Conservation (phyloP, 2,888 invertebrate genomes). For the Alloplasta piceator region DNA sequence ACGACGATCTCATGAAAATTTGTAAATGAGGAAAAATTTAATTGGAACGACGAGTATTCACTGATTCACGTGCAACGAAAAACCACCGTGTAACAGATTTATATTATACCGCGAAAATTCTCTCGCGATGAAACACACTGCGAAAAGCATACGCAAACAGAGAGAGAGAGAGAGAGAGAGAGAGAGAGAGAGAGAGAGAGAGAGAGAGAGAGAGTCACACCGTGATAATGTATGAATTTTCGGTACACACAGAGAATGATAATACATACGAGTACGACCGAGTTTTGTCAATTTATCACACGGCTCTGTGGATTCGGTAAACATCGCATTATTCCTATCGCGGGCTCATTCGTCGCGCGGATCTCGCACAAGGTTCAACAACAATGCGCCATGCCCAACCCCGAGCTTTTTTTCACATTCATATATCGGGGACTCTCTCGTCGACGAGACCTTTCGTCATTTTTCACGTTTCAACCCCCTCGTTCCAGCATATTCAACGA, state of each 20-base stretch:
- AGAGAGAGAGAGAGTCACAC: too few species aligned
- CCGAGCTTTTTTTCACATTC: constrained; percentile 15
- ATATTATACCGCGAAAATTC: too few species aligned
- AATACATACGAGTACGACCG: neutral
- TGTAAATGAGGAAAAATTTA: too few species aligned
- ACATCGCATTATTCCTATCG: constrained; percentile 75
- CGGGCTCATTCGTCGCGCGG: constrained; percentile 33
- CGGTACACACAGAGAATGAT: too few species aligned
- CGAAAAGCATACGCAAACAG: neutral
- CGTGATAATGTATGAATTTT: too few species aligned
- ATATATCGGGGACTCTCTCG: constrained; percentile 47
- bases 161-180: neutral
- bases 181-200: neutral
- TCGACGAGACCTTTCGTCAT: constrained; percentile 72
- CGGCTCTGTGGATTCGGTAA: constrained; percentile 64
- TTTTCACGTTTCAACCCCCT: constrained; percentile 69
- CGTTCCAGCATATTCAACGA: constrained; percentile 65
- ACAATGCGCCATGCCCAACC: constrained; percentile 75
- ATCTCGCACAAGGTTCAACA: constrained; percentile 62
- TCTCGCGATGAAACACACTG: too few species aligned
- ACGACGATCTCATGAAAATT: too few species aligned
- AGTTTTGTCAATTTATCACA: constrained; percentile 76
- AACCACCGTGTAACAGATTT: too few species aligned
- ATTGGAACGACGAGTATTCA: too few species aligned
- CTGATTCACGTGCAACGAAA: too few species aligned